Base-by-base conservation (phyloP, 2,888 invertebrate genomes). In the Stenodema calcarata region DNA sequence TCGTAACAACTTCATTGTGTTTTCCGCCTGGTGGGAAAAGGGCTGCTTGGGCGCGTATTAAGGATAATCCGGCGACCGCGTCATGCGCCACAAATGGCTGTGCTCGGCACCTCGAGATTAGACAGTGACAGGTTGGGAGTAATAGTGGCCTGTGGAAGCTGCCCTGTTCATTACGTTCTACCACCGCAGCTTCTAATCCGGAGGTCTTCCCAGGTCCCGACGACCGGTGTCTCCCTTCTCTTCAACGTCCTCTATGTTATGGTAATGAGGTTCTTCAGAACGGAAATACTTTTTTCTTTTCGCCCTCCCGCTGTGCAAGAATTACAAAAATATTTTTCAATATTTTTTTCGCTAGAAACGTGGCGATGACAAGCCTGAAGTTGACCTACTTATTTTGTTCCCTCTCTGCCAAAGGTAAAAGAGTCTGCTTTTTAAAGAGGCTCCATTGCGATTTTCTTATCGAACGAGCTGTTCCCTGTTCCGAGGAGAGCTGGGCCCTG, bases 111-210 rank as follows among this genome's bases (percentile, higher is more conserved):
- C 78, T 78, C 27, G 78, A 78, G 78, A 78, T 78, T 78, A 78
- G 78, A 78, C 78, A 44, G 73, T 73, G 73, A 73, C 73, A 73
- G 73, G 78, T 78, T 44, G 78, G 78, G 78, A 44, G 78, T 73
- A 73, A 73, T 73, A 30, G 73, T 18, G 35, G 35, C 35, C 35
- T 73, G n/a, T 35, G 70, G 73, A 35, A 35, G 73, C 35, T 73
- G 73, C 35, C 41, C 35, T 28, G 27, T 73, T 30, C 27, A 28
- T 73, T 28, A 28, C n/a, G 12, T 35, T 14, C 35, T 16, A 16
- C 30, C 35, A 18, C 73, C 73, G 35, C 73, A 73, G 73, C 73
- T 73, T 73, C 73, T 73, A 73, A 73, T 73, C 73, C 73, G 9
- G 12, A n/a, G 30, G 18, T 16, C 41, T 41, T 73, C 73, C 16